Evolutionary conservation across 2,113 vertebrate species (phyloP).

Genomic region (Lontra canadensis): DNA sequence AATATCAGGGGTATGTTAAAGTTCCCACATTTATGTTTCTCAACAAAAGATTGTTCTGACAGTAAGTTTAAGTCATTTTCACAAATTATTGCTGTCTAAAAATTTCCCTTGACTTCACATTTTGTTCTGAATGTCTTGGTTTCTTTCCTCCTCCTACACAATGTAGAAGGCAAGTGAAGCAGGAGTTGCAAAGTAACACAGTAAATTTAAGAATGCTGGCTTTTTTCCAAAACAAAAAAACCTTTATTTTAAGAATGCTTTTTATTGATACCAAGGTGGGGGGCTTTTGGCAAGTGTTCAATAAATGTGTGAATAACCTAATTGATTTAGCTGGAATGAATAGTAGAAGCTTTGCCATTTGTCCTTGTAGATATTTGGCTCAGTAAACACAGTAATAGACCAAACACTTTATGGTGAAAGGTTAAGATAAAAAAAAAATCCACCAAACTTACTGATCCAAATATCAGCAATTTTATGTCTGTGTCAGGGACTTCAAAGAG

Average conservation of each 20-base stretch:
- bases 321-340: slow-evolving; percentile 67
- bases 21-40: slow-evolving; percentile 59
- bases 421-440: not conserved
- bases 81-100: slow-evolving; percentile 58
- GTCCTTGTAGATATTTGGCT: slow-evolving; percentile 44
- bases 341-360: slow-evolving; percentile 56
- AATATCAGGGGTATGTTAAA: slow-evolving; percentile 49
- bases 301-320: slow-evolving; percentile 60
- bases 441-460: not conserved
- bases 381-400: slow-evolving; percentile 29
- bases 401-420: slow-evolving; percentile 23
- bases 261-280: slow-evolving; percentile 44
- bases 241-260: slow-evolving; percentile 59
- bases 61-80: slow-evolving; percentile 49
- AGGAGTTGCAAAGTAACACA: slow-evolving; percentile 57
- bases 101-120: slow-evolving; percentile 73
- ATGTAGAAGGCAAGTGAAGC: slow-evolving; percentile 52
- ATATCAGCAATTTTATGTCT: slow-evolving; percentile 21
- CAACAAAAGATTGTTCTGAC: slow-evolving; percentile 61
- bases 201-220: slow-evolving; percentile 57
- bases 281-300: slow-evolving; percentile 49
- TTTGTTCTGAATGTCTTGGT: slow-evolving; percentile 73
- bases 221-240: slow-evolving; percentile 62
- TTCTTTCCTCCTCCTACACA: slow-evolving; percentile 65
- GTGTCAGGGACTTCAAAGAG: slow-evolving; percentile 33